A percentile compares a stretch with the other conserved stretches of the same genome.
phyloP scores from a whole-genome alignment of 2,113 vertebrate species.

The Mugil cephalus region DNA sequence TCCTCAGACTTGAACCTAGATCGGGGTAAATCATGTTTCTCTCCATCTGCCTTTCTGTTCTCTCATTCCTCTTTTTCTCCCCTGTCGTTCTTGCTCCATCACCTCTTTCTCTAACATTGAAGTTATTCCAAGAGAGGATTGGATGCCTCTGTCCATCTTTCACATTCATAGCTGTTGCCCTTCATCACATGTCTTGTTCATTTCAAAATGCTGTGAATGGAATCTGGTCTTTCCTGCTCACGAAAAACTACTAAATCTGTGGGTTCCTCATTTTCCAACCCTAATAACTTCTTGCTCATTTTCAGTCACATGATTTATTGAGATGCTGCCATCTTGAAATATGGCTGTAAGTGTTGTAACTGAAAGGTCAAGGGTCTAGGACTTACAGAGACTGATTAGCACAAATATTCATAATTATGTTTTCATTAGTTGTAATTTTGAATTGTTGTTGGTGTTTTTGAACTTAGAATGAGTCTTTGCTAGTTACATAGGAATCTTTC shows the following conservation, averaged over 20 bases:
- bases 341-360: neutral
- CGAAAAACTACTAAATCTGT: slow-evolving; percentile 11
- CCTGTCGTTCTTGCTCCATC: slow-evolving; percentile 60
- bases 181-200: slow-evolving; percentile 42
- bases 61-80: slow-evolving; percentile 46
- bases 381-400: too few relatives aligned
- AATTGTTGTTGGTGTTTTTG: too few relatives aligned
- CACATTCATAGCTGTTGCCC: slow-evolving; percentile 25
- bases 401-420: too few relatives aligned
- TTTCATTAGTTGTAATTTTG: too few relatives aligned
- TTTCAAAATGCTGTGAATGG: slow-evolving; percentile 43
- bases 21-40: slow-evolving; percentile 90
- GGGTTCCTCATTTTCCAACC: neutral
- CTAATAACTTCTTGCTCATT: slow-evolving; percentile 20
- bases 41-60: slow-evolving; percentile 70
- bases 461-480: too few relatives aligned
- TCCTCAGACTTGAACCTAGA: slow-evolving; percentile 94
- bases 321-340: slow-evolving; percentile 12
- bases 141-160: slow-evolving; percentile 62
- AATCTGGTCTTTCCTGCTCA: slow-evolving; percentile 48
- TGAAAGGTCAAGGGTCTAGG: too few relatives aligned
- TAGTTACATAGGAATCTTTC: too few relatives aligned
- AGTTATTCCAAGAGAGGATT: slow-evolving; percentile 57
- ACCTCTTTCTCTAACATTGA: slow-evolving; percentile 56
- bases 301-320: slow-evolving; percentile 20